These are phyloP conservation scores for Diadumene lineata DNA, from an alignment of 92 coral and sea anemone species.

Conservation along the genomic window DNA sequence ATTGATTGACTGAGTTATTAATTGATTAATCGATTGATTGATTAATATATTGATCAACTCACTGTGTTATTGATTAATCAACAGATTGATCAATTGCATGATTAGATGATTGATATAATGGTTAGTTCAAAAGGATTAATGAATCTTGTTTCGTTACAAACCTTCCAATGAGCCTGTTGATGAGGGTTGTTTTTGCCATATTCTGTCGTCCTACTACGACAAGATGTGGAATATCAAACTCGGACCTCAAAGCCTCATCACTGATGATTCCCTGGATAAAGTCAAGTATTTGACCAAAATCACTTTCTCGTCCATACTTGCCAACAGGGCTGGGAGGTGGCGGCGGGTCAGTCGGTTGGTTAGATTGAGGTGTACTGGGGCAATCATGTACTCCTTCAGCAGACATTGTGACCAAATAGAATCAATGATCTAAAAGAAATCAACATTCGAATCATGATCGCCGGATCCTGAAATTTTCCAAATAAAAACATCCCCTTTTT, in stretches of 20 bases:
- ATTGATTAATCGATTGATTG: too few species aligned
- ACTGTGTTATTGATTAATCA: too few species aligned
- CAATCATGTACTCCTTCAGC: background rate
- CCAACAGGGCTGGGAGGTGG: slow-evolving; percentile 39
- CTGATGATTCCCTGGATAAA: slow-evolving; percentile 66
- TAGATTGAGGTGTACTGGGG: too few species aligned
- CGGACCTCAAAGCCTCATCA: slow-evolving; percentile 54
- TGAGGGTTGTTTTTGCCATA: slow-evolving; percentile 84
- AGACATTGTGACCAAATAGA: slow-evolving; percentile 1
- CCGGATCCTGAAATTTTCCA: too few species aligned
- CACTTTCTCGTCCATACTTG: slow-evolving; percentile 57
- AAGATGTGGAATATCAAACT: slow-evolving; percentile 69
- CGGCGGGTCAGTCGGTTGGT: too few species aligned
- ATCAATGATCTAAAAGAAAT: background rate
- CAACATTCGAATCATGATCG: background rate
- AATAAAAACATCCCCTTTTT: too few species aligned
- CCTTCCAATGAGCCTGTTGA: slow-evolving; percentile 84
- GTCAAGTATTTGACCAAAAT: slow-evolving; percentile 71
- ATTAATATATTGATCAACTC: too few species aligned
- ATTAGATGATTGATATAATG: too few species aligned
- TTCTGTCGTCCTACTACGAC: slow-evolving; percentile 88
- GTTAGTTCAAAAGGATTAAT: too few species aligned
- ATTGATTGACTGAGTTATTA: too few species aligned
- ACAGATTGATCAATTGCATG: too few species aligned
- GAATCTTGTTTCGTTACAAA: background rate